Evolutionary conservation across 2,797 vertebrate genomes (phyloP).

Genomic region (Babyrousa celebensis): DNA sequence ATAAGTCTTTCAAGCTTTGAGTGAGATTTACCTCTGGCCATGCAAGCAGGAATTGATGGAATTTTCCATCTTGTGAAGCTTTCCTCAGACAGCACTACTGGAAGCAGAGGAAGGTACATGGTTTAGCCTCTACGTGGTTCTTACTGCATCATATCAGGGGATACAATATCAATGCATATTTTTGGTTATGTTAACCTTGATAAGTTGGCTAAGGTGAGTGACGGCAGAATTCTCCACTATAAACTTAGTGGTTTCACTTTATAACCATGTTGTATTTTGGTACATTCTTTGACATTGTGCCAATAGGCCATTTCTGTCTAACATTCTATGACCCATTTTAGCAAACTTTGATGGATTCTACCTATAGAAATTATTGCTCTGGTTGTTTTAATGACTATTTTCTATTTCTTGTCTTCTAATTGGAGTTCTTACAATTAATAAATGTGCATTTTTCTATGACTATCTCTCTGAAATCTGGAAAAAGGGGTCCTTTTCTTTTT

Average conservation of each 20-base stretch:
- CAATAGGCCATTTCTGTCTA: neutral
- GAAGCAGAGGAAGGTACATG: neutral
- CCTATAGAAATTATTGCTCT: neutral
- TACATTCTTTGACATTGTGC: neutral
- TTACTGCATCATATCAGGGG: neutral
- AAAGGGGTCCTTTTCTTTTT: neutral
- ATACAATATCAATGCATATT: neutral
- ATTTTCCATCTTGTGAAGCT: neutral
- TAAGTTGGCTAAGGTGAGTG: neutral
- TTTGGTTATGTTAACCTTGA: neutral
- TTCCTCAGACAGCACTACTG: neutral
- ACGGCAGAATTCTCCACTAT: neutral
- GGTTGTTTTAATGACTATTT: neutral
- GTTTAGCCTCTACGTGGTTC: neutral
- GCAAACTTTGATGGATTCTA: neutral
- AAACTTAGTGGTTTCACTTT: neutral
- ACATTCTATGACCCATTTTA: neutral
- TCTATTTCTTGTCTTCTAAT: neutral
- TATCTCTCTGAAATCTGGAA: conserved; percentile 16
- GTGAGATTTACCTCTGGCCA: neutral
- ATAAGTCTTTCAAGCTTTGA: neutral
- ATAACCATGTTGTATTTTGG: neutral
- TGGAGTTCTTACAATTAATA: neutral
- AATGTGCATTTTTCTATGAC: neutral
- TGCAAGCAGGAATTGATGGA: neutral